Percentiles rank a stretch among this genome's conserved stretches.
Conservation (phyloP, 2,888 invertebrate genomes). For the Apamea epomidion region DNA sequence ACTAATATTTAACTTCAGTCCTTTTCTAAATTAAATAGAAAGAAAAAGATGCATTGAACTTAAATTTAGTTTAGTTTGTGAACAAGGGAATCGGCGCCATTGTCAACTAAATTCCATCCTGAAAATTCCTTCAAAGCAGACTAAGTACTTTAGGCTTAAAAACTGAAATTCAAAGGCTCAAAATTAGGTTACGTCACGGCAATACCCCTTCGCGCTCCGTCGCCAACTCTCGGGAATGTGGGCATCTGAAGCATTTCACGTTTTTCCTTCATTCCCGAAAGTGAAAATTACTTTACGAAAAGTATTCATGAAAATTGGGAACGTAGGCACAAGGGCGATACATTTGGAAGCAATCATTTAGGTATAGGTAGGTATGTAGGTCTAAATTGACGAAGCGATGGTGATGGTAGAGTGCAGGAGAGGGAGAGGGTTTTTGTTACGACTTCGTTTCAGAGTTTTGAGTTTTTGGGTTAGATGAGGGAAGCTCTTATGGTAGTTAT, state of each 20-base stretch:
- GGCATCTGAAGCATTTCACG: conserved; percentile 22
- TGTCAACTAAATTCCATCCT: background rate
- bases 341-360: conserved; percentile 33
- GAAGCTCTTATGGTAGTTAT: no score
- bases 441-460: background rate
- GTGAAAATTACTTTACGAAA: conserved; percentile 37
- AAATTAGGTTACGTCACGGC: conserved; percentile 25
- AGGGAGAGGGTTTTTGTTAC: background rate
- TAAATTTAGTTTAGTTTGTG: no score
- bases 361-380: background rate
- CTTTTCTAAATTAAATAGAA: no score
- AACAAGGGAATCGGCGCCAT: no score
- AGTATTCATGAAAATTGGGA: conserved; percentile 40
- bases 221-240: conserved; percentile 10
- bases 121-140: background rate
- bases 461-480: no score
- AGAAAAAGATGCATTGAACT: no score
- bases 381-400: conserved; percentile 13
- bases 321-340: conserved; percentile 25
- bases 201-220: conserved; percentile 12
- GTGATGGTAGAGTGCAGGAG: background rate
- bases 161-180: background rate
- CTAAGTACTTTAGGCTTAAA: conserved; percentile 7
- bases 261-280: conserved; percentile 26
- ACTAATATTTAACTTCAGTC: no score